Base-by-base conservation (phyloP, 2,888 invertebrate genomes). In the Volucella inanis region DNA sequence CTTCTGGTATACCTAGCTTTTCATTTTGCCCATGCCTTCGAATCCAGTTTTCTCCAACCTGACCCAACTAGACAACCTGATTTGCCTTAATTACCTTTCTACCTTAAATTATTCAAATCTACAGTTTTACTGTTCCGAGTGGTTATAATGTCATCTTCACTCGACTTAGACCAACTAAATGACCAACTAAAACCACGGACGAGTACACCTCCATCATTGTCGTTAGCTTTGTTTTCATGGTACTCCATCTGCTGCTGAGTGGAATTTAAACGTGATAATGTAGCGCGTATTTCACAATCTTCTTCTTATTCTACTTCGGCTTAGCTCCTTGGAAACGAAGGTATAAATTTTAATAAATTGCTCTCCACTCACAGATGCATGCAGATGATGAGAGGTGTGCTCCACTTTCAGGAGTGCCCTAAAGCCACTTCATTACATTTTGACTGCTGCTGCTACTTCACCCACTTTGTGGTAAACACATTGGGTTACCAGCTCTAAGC, bases 381-480 rank as follows among this genome's bases (percentile, higher is more conserved):
- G 54, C 3, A 12, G 9, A 22, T 18, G 12, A 22, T 18, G 22
- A 54, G 15, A 54, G 14, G 72, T 54, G 71, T 39, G 43, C 78
- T 62, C 47, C 79, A 62, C 52, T 50, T 55, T 54, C 64, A 64
- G 38, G 65, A 74, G 68, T 74, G 45, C 79, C 62, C 72, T 59
- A 47, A 52, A 79, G 74, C 79, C 68, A 79, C 74, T 79, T 79
- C 83, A 79, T 75, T 79, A 79, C 39, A 59, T 47, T 65, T 6
- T 31, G 31, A 31, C 31, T 31, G 31, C 31, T 31, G 31, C 31
- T 31, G 31, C 31, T 31, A 31, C 31, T 31, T 31, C 31, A 31
- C 31, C 31, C 6, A 31, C 31, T 31, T 31, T 31, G 31, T 31
- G 31, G 31, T 31, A 31, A 31, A 31, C 31, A 31, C 31, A 31